Evolutionary conservation across 1,140 invertebrate species (phyloP).

Genomic region (Drosophila kikkawai): DNA sequence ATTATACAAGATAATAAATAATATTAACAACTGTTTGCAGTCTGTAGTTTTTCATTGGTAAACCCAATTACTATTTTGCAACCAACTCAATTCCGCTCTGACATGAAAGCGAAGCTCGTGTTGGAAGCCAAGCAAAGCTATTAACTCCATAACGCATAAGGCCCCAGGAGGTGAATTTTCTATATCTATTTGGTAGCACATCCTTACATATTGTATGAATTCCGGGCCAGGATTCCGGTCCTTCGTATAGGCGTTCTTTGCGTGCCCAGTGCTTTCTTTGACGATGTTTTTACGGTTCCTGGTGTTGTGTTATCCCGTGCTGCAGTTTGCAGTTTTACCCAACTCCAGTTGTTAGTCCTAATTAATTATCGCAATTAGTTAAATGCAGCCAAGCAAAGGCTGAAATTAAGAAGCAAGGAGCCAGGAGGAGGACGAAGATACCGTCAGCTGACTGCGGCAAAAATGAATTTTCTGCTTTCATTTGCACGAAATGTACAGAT

Average conservation of each 20-base stretch:
- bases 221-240: not conserved
- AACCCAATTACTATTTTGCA: constrained; percentile 12
- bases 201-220: constrained; percentile 10
- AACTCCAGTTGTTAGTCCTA: constrained; percentile 72
- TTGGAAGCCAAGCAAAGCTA: constrained; percentile 25
- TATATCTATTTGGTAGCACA: constrained; percentile 54
- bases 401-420: constrained; percentile 7
- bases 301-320: constrained; percentile 39
- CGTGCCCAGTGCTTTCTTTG: constrained; percentile 41
- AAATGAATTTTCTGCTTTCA: constrained; percentile 72
- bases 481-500: constrained; percentile 74
- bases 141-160: constrained; percentile 34
- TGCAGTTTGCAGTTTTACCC: constrained; percentile 46
- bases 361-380: constrained; percentile 80
- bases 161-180: constrained; percentile 17
- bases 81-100: constrained; percentile 7
- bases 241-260: constrained; percentile 47
- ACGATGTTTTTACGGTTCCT: constrained; percentile 25
- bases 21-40: not conserved
- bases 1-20: not conserved
- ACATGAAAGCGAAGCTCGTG: constrained; percentile 21
- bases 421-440: constrained; percentile 43
- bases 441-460: constrained; percentile 74
- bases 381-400: constrained; percentile 65
- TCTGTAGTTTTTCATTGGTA: not conserved